Evolutionary conservation across 1,140 invertebrate species (phyloP).

Genomic region (Caenorhabditis tropicalis): DNA sequence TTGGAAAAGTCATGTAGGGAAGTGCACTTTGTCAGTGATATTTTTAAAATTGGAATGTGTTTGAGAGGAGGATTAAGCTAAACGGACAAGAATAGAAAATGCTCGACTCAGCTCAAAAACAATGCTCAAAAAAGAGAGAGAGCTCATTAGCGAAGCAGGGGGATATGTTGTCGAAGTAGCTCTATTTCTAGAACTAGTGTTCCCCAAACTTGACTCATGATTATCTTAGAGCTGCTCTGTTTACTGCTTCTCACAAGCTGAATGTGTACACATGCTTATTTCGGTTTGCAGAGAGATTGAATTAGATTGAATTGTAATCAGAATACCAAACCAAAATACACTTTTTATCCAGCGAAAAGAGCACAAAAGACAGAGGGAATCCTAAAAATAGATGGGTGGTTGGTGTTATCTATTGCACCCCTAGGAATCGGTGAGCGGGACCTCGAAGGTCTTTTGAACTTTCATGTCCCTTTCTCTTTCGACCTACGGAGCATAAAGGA

Average conservation of each 20-base stretch:
- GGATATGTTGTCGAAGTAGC: background rate
- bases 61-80: no score
- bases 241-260: background rate
- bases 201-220: background rate
- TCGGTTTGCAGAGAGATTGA: background rate
- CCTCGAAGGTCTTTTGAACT: constrained; percentile 29
- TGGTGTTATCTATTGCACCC: constrained; percentile 38
- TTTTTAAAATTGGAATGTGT: no score
- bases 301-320: constrained; percentile 28
- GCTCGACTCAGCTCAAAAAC: background rate
- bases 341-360: background rate
- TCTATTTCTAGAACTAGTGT: constrained; percentile 26
- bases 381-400: constrained; percentile 41
- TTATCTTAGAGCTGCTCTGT: background rate
- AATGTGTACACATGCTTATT: background rate
- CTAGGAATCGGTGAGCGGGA: background rate
- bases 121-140: background rate
- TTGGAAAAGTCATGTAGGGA: no score
- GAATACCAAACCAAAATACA: constrained; percentile 35
- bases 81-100: background rate
- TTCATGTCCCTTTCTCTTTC: background rate
- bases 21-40: no score
- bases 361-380: background rate
- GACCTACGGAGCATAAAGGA: background rate
- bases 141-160: background rate